Percentiles rank a stretch among this genome's conserved stretches.
Evolutionary conservation across 2,888 invertebrate species (phyloP).

Genomic region (Caenorhabditis sp.): DNA sequence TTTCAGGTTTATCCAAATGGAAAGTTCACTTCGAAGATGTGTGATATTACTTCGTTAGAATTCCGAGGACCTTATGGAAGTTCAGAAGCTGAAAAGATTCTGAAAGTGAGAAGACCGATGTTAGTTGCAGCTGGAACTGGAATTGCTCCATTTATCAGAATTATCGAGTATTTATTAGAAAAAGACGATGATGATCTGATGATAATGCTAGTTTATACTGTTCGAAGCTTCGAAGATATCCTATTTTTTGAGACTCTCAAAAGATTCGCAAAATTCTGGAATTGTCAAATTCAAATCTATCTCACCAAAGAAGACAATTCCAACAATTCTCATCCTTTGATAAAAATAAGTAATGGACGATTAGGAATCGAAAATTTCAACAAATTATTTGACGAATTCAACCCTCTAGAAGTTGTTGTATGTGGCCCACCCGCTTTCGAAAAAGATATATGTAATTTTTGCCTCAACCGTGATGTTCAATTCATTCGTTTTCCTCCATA

Average conservation of each 20-base stretch:
- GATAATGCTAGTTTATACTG: conserved; percentile 20
- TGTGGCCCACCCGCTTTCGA: conserved; percentile 1
- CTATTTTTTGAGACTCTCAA: conserved; percentile 11
- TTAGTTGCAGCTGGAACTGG: conserved; percentile 29
- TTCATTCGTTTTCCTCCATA: conserved; percentile 10
- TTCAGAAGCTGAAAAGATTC: background rate
- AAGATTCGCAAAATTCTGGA: conserved; percentile 24
- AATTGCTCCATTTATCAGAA: conserved; percentile 34
- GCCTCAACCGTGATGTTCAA: background rate
- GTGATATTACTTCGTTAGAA: conserved; percentile 5
- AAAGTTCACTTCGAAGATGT: conserved; percentile 9
- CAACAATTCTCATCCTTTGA: background rate
- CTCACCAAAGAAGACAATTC: background rate
- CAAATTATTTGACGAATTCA: background rate
- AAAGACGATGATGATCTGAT: conserved; percentile 3
- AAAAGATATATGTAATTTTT: conserved; percentile 7
- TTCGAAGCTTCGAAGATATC: conserved; percentile 12
- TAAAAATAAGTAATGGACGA: background rate
- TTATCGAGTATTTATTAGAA: conserved; percentile 12
- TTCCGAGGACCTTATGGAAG: conserved; percentile 21
- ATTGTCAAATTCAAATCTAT: conserved; percentile 6
- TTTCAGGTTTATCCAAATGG: conserved; percentile 27
- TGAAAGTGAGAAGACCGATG: conserved; percentile 2
- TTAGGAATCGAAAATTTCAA: background rate
- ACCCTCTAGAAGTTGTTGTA: conserved; percentile 1